Evolutionary conservation across 2,113 vertebrate species (phyloP).

Genomic region (Patagioenas fasciata): DNA sequence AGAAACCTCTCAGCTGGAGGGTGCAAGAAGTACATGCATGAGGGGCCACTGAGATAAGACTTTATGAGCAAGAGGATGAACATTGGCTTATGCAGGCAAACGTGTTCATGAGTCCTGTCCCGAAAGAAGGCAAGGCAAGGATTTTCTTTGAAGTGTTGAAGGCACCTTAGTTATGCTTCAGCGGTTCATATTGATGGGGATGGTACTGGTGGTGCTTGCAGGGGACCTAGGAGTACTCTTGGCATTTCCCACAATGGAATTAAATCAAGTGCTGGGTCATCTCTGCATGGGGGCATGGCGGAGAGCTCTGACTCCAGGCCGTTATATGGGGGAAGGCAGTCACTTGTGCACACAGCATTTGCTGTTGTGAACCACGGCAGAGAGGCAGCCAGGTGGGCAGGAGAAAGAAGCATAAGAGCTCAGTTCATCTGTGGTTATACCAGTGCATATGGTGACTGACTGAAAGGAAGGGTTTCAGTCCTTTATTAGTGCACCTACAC

Average conservation of each 20-base stretch:
- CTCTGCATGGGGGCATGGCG: fast-evolving
- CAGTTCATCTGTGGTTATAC: not conserved
- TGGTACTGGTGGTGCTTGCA: not conserved
- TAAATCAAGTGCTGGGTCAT: not conserved
- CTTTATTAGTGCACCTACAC: not conserved
- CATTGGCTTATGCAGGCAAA: not conserved
- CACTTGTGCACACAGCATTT: not conserved
- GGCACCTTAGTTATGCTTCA: not conserved
- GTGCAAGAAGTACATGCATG: not conserved
- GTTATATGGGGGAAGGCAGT: not conserved
- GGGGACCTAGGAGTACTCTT: not conserved
- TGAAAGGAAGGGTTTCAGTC: not conserved
- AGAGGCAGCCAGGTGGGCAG: not conserved
- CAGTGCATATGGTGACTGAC: not conserved
- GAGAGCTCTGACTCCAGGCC: not conserved
- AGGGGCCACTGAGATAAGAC: not conserved
- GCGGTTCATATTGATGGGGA: not conserved
- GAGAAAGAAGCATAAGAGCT: not conserved
- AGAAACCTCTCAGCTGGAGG: not conserved
- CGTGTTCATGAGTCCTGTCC: not conserved
- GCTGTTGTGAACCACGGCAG: fast-evolving
- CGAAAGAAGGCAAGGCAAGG: not conserved
- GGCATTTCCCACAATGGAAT: not conserved
- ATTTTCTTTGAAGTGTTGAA: not conserved
- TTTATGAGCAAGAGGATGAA: not conserved